Evolutionary conservation across 1,140 invertebrate genomes (phyloP), one percentile per base, ranked within the genome.

Genomic region (Hydropsyche tenuis): DNA sequence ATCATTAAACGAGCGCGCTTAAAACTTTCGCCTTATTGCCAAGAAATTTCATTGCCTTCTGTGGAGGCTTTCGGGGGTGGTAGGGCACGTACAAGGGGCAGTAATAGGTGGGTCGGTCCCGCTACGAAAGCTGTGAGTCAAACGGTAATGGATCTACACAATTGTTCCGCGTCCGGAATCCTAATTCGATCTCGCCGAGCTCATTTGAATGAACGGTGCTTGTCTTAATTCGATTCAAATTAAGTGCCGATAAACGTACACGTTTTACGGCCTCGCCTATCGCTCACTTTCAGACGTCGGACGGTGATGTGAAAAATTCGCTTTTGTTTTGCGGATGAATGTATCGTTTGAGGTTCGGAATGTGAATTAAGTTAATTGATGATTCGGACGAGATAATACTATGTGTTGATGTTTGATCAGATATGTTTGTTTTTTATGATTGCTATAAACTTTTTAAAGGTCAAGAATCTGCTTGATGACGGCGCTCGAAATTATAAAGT

Each of bases 11-110:
- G 43, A 51, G 23, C 23, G 45, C 65, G 23, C 45, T 68, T 68
- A 48, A 64, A 74, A 73, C 66, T 77, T 77, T 77, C 73, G 75
- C 70, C 72, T 74, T 77, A 69, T 77, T 77, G 75, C 75, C 75
- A 77, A 74, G 75, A 77, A 77, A 72, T 74, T 74, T 74, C 75
- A 73, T 77, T 72, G 45, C 56, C 56, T 14, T 48, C 3, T 3
- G 45, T 12, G 45, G 4, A 25, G 56, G 56, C 14, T 53, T 53
- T 51, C 1, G 20, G 23, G 56, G 56, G 22, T 12, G 20, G 51
- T 30, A 20, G 25, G 42, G 46, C 20, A 53, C 66, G 60, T 73
- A 60, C 30, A 37, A 37, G 30, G 30, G 12, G 16, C 69, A 23
- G 18, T 62, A 5, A 16, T 60, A 25, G 68, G 20, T 43, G 72